Evolutionary conservation across 2,113 vertebrate genomes (phyloP), one percentile per base, ranked within the genome.

Genomic region (Rhodinocichla rosea): DNA sequence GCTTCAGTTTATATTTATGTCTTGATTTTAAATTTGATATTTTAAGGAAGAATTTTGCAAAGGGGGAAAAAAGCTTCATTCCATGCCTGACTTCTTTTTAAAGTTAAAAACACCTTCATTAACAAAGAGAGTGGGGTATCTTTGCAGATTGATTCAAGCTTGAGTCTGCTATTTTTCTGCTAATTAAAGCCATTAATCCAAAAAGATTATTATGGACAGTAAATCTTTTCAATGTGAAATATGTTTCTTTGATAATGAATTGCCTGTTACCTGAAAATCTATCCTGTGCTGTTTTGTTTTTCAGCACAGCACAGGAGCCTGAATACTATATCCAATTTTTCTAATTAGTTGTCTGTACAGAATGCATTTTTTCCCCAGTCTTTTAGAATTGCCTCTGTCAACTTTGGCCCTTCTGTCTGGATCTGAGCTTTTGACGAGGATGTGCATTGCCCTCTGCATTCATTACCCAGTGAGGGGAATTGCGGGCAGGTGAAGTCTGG

Each of bases 101-200:
- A 80, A 83, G 24, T 45, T 79, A 83, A 6, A 63, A 88, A 35
- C 3, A n/a, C 30, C 26, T 69, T 30, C 37, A 49, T 73, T 82
- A 83, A 68, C 22, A 85, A 77, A 78, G 35, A 80, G 9, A 18
- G 12, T n/a, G 35, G 11, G 33, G 7, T 83, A 86, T 77, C 47
- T 86, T 77, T 86, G 24, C 40, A 75, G 57, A 89, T 49, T 37
- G 35, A 78, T 83, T 91, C 42, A 81, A 50, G n/a, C 55, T 88
- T 70, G 24, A 73, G 85, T 71, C 47, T 78, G 39, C 22, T 94
- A 45, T 80, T 95, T 87, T 94, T 84, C 93, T 79, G 32, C 39
- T 97, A 81, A 94, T 94, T 90, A 93, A 96, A 93, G 7, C 40
- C 57, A 92, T 95, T 93, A 82, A 92, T 95, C 40, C 49, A 45